phyloP scores from a whole-genome alignment of 2,888 invertebrate species.

The Phaonia tiefii region DNA sequence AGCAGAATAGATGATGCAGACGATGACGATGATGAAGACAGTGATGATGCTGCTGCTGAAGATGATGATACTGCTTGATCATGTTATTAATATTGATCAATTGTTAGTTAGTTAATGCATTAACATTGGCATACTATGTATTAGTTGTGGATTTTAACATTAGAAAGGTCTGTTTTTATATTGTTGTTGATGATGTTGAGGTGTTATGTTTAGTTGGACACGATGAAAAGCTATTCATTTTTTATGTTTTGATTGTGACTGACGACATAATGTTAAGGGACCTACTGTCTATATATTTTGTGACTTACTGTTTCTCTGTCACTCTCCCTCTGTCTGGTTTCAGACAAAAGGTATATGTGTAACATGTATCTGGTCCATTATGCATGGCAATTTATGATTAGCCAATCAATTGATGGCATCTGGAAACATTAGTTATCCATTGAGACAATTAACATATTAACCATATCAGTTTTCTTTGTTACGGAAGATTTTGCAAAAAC shows the following conservation, averaged over 20 bases:
- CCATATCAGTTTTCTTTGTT: no score
- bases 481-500: no score
- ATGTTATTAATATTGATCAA: slow-evolving; percentile 23
- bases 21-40: not conserved
- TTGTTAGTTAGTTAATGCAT: slow-evolving; percentile 11
- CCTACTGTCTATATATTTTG: not conserved
- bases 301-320: not conserved
- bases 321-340: not conserved
- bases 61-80: no score
- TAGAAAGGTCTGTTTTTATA: slow-evolving; percentile 7
- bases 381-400: no score
- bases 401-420: not conserved
- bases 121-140: not conserved
- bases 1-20: no score
- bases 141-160: not conserved
- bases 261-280: slow-evolving; percentile 2
- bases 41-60: not conserved
- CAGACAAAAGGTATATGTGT: not conserved
- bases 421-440: not conserved
- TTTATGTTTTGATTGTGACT: slow-evolving; percentile 8
- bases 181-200: not conserved
- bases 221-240: slow-evolving; percentile 16
- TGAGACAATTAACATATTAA: not conserved
- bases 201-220: not conserved
- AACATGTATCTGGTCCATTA: not conserved